Evolutionary conservation across 2,113 vertebrate genomes (phyloP).

Genomic region (Propithecus coquereli): DNA sequence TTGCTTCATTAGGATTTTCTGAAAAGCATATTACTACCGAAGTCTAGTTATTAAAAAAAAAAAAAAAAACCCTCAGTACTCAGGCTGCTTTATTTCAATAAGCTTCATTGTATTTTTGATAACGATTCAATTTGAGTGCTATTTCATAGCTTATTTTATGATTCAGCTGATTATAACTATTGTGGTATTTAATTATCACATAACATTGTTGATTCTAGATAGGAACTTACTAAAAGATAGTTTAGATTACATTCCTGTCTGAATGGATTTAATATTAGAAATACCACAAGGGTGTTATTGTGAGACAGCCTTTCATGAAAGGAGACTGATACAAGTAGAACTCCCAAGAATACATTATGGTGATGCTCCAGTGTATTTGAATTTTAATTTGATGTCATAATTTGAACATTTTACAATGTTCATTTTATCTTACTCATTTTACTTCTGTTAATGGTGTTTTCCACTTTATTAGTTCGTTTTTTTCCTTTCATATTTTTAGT

Average conservation of each 20-base stretch:
- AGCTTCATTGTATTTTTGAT: slow-evolving; percentile 5
- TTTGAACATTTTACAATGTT: slow-evolving; percentile 26
- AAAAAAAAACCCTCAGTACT: neutral
- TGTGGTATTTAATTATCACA: neutral
- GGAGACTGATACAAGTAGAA: neutral
- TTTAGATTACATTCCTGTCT: neutral
- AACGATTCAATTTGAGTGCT: neutral
- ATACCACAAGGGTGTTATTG: neutral
- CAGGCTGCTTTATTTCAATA: neutral
- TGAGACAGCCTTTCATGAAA: neutral
- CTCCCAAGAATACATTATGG: neutral
- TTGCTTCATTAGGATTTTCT: slow-evolving; percentile 35
- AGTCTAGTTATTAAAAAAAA: neutral
- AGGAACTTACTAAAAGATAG: slow-evolving; percentile 37
- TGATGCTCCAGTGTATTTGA: neutral
- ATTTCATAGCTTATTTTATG: slow-evolving; percentile 10
- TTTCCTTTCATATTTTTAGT: slow-evolving; percentile 26
- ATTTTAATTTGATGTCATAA: slow-evolving; percentile 31
- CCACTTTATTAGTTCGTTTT: neutral
- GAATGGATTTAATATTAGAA: slow-evolving; percentile 21
- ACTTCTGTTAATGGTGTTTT: neutral
- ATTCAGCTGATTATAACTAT: slow-evolving; percentile 29
- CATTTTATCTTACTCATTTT: slow-evolving; percentile 25
- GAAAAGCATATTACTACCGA: neutral
- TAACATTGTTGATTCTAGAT: neutral